Base-by-base conservation (phyloP, 1,140 invertebrate species). In the Pomacea maculata region DNA sequence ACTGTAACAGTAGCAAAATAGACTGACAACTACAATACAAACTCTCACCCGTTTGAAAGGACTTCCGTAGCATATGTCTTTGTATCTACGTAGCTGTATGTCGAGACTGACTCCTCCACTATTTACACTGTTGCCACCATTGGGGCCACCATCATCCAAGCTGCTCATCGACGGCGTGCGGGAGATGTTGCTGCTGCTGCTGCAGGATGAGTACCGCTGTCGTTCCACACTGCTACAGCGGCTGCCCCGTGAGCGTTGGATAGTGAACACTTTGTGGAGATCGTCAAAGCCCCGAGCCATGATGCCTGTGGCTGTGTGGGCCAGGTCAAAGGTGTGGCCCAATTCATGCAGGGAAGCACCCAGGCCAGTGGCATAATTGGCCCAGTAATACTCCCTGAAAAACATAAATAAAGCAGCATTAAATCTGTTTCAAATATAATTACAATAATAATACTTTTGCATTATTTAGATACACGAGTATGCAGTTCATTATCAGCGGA, bases 221-320 rank as follows among this genome's bases (percentile, higher is more conserved):
- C 81, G 75, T 64, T 75, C 74, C 61, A 64, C 79, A 15, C 57
- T 77, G 45, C 80, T 71, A 45, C 78, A 68, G 65, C 72, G 64
- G 19, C 79, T 83, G 70, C 75, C 79, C 21, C 76, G 68, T 80
- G 83, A 83, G 74, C 86, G 85, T 74, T 87, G 87, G 65, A 89
- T 83, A 95, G 96, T 80, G 95, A 95, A 86, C 93, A 94, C 92
- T 95, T 95, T 71, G 95, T 94, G 88, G n/a, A 93, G 88, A 85
- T 97, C 95, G 91, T 98, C 96, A 91, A 98, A 98, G 21, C 97
- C 97, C 87, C 96, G 93, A 21, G 96, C 96, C 97, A 99, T 99
- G 72, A 99, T 96, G 12, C 97, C 97, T 84, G 95, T 94, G 83
- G 94, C 93, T 1, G 96, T 96, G 90, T 99, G 97, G 0, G 96